Evolutionary conservation across 2,113 vertebrate species (phyloP).

Genomic region (Mormyrus lacerda): DNA sequence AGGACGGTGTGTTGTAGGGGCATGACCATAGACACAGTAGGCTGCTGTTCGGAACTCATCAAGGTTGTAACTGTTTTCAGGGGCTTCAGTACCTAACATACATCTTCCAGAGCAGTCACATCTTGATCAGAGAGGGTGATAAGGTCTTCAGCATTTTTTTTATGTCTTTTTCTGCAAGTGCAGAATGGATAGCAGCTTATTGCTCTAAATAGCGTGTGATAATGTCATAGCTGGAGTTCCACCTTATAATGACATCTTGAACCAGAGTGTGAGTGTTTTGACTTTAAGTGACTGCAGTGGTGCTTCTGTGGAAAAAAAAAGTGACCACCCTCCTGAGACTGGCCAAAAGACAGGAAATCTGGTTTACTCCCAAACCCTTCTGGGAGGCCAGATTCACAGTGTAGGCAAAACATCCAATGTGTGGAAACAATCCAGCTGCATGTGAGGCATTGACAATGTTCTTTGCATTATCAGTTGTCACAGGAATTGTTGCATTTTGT

Average conservation of each 20-base stretch:
- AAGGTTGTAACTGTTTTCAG: constrained; percentile 24
- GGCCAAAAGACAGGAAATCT: neutral
- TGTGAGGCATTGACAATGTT: no score
- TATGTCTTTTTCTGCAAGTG: no score
- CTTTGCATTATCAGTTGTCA: no score
- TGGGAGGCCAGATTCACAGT: constrained; percentile 10
- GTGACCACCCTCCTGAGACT: neutral
- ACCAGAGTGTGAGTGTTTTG: no score
- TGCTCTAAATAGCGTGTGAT: no score
- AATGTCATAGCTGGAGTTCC: no score
- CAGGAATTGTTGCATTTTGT: no score
- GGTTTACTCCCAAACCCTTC: neutral
- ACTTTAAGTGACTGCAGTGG: no score
- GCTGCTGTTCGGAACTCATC: neutral
- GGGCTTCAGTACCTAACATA: constrained; percentile 12
- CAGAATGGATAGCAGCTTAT: no score
- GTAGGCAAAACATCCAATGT: neutral
- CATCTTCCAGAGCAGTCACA: constrained; percentile 14
- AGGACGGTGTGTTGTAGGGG: no score
- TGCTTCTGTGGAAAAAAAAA: neutral
- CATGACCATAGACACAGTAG: constrained; percentile 15
- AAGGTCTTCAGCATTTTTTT: neutral
- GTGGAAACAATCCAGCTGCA: neutral
- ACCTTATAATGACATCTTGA: no score
- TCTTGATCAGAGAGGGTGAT: constrained; percentile 24